These are phyloP conservation scores for Dichetophora obliterata DNA, from an alignment of 2,888 invertebrate species.

Conservation along the genomic window DNA sequence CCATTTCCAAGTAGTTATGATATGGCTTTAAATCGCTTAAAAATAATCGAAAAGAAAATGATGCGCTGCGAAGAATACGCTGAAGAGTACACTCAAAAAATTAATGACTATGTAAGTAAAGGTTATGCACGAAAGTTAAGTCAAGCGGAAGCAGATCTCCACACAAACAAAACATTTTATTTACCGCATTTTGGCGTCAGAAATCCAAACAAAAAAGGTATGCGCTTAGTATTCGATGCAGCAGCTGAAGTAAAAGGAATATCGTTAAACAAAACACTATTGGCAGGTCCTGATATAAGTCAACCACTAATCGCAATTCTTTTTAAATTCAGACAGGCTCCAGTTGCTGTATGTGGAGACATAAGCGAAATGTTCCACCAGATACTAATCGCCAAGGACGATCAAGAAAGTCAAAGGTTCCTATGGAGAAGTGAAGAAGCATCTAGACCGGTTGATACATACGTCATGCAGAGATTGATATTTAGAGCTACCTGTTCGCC, in stretches of 20 bases:
- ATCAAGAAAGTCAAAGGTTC: background rate
- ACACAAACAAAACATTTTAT: too few relatives aligned
- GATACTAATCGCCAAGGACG: background rate
- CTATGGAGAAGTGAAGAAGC: conserved; percentile 3
- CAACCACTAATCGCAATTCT: conserved; percentile 26
- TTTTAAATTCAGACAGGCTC: conserved; percentile 38
- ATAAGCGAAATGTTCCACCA: conserved; percentile 3
- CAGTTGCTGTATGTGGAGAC: conserved; percentile 33
- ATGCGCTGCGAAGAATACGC: conserved; percentile 14
- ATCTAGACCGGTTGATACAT: background rate
- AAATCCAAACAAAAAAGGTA: conserved; percentile 32
- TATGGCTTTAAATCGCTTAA: background rate
- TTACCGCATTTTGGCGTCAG: too few relatives aligned
- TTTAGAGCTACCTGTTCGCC: conserved; percentile 5
- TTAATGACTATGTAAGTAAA: background rate
- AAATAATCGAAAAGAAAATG: conserved; percentile 12
- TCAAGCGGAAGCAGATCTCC: background rate
- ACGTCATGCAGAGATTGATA: background rate
- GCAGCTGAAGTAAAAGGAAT: conserved; percentile 27
- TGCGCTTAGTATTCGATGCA: conserved; percentile 39
- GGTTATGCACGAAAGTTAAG: conserved; percentile 21
- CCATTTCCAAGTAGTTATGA: background rate
- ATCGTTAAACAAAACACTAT: conserved; percentile 26
- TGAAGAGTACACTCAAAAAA: background rate
- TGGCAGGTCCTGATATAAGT: conserved; percentile 25